Evolutionary conservation across 2,797 vertebrate genomes (phyloP).

Genomic region (Zalophus californianus): DNA sequence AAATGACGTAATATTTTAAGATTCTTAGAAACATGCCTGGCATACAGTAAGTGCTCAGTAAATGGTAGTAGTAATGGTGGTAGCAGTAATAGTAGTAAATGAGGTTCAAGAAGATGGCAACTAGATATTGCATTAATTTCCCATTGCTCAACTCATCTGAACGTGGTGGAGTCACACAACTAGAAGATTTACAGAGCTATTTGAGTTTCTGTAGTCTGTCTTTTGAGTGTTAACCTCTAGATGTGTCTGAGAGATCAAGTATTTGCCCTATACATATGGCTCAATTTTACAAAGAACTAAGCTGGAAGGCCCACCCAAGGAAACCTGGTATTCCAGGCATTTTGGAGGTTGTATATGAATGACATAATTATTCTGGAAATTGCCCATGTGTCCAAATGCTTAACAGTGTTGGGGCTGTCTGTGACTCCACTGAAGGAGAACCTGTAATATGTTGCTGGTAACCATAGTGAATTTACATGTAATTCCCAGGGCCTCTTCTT

Average conservation of each 20-base stretch:
- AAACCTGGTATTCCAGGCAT: not conserved
- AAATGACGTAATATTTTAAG: not conserved
- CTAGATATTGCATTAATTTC: not conserved
- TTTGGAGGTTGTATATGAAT: not conserved
- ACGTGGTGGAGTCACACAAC: not conserved
- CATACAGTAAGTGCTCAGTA: not conserved
- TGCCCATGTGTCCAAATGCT: not conserved
- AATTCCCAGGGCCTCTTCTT: not conserved
- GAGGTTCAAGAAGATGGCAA: not conserved
- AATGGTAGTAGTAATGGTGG: not conserved
- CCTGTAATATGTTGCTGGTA: not conserved
- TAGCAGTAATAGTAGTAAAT: not conserved
- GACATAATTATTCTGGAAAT: not conserved
- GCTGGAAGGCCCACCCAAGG: not conserved
- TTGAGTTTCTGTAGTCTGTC: not conserved
- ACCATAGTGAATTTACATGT: not conserved
- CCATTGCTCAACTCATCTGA: not conserved
- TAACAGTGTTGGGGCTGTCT: not conserved
- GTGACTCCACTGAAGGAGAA: not conserved
- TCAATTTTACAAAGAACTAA: conserved; percentile 16
- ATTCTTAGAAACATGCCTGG: not conserved
- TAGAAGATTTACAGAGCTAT: conserved; percentile 38
- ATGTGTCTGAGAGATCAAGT: not conserved
- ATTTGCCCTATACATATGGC: not conserved
- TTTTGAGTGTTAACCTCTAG: conserved; percentile 2